Evolutionary conservation across 2,888 invertebrate species (phyloP), one percentile per base, ranked within the genome.

Genomic region (Tetheella fluctuosa): DNA sequence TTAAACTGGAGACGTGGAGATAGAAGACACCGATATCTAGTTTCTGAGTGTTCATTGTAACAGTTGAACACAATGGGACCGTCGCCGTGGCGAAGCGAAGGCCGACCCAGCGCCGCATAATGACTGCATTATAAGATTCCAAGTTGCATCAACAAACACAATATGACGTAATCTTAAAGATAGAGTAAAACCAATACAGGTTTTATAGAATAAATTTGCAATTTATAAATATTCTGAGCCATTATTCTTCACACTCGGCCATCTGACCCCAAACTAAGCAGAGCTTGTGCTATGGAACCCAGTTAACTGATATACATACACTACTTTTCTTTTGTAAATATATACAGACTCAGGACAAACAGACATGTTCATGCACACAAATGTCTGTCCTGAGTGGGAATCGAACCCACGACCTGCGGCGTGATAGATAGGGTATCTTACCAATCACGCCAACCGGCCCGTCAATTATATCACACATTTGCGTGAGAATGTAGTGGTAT

Each of bases 31-130:
- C 77, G 80, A 81, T 89, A 89, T 92, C 89, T 85, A 83, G 86
- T 93, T 91, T 86, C 91, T 80, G 83, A 87, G 85, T 86, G 86
- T 80, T 83, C 89, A 89, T 91, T 91, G 90, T 90, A 85, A 67
- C 76, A 76, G 70, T 71, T 70, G 67, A 74, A 76, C 70, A 90
- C 89, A 91, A 91, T 90, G 83, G 85, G 77, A 77, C 84, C 83
- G 85, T 87, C 84, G 83, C 87, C 86, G 90, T 88, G 84, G 85
- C 88, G 91, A 91, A 83, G 85, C 88, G 91, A 91, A 93, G 93
- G 93, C 81, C 90, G 86, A 83, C 72, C 80, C 84, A 86, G 69
- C 86, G 74, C 83, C 81, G 89, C 88, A 88, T 89, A 89, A 91
- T 86, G 85, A 83, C 80, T 84, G 87, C 86, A 87, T 86, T 86